Evolutionary conservation across 2,797 vertebrate genomes (phyloP).

Genomic region (Argya squamiceps): DNA sequence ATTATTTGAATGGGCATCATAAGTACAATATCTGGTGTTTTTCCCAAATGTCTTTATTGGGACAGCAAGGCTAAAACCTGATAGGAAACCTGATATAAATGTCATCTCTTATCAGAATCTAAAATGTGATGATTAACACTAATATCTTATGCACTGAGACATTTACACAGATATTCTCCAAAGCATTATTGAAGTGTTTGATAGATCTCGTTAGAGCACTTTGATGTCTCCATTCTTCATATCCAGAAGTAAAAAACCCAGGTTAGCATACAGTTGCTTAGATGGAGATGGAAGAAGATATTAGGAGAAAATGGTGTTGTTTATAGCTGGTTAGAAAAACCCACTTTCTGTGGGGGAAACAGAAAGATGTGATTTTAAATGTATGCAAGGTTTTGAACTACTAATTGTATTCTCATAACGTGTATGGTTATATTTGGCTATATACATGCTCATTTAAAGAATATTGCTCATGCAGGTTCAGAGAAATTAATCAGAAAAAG

Average conservation of each 20-base stretch:
- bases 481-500: constrained; percentile 68
- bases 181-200: not conserved
- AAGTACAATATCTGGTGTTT: not conserved
- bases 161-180: constrained; percentile 12
- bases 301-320: not conserved
- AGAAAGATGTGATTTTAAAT: not conserved
- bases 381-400: constrained; percentile 54
- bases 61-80: not conserved
- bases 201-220: constrained; percentile 41
- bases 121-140: constrained; percentile 6
- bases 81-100: not conserved
- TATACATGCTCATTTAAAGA: constrained; percentile 57
- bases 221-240: constrained; percentile 40
- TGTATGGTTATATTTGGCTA: constrained; percentile 7
- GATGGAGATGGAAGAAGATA: not conserved
- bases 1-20: not conserved
- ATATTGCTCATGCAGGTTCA: constrained; percentile 64
- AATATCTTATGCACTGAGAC: not conserved
- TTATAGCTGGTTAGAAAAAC: constrained; percentile 33
- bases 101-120: constrained; percentile 13
- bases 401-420: constrained; percentile 38
- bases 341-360: not conserved
- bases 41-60: not conserved
- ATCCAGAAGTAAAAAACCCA: not conserved
- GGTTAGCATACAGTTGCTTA: not conserved